Evolutionary conservation across 1,140 invertebrate genomes (phyloP).

Genomic region (Trypoxylus dichotomus): DNA sequence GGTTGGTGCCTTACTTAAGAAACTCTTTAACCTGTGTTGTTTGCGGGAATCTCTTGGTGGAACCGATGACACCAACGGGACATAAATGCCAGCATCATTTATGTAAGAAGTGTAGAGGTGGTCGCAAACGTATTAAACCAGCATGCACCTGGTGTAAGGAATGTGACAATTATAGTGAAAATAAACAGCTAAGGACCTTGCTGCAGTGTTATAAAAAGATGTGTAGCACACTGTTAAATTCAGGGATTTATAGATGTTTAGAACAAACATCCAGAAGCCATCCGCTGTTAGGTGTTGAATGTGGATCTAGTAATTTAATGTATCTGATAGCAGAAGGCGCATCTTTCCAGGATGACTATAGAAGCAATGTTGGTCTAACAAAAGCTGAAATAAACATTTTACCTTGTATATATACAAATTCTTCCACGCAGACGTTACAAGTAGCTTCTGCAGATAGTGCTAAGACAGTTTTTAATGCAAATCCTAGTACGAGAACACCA

Average conservation of each 20-base stretch:
- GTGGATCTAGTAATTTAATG: conserved; percentile 60
- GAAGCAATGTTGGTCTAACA: conserved; percentile 67
- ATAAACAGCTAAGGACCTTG: conserved; percentile 76
- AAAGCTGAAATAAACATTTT: conserved; percentile 73
- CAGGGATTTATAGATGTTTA: conserved; percentile 67
- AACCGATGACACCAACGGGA: conserved; percentile 78
- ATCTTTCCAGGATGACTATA: conserved; percentile 75
- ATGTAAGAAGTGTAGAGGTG: conserved; percentile 77
- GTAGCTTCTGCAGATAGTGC: conserved; percentile 19
- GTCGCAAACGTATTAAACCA: conserved; percentile 81
- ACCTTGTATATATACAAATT: conserved; percentile 72
- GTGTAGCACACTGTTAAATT: conserved; percentile 78
- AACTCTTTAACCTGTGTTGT: conserved; percentile 87
- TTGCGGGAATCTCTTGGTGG: conserved; percentile 79
- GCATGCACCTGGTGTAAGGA: conserved; percentile 84
- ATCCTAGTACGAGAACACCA: conserved; percentile 56
- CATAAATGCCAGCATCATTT: conserved; percentile 88
- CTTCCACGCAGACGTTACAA: conserved; percentile 63
- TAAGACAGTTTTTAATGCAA: conserved; percentile 29
- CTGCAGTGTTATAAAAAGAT: conserved; percentile 87
- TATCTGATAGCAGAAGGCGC: conserved; percentile 79
- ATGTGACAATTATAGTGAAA: conserved; percentile 80
- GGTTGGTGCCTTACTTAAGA: conserved; percentile 79
- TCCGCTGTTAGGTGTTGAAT: conserved; percentile 49
- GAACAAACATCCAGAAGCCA: conserved; percentile 57